Base-by-base conservation (phyloP, 2,113 vertebrate species). In the Serilophus lunatus region DNA sequence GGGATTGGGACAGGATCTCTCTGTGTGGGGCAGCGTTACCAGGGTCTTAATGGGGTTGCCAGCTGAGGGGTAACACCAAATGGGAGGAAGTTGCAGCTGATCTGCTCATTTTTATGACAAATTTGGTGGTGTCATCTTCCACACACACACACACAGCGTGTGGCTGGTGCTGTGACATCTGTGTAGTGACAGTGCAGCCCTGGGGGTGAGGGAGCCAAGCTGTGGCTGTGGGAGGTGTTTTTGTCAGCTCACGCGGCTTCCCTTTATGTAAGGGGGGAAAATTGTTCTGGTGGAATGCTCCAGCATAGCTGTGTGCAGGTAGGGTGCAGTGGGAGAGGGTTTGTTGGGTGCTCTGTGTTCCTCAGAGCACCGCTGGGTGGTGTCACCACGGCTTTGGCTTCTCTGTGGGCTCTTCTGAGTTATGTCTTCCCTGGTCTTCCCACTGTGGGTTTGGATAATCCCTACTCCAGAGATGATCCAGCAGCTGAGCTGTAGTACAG, bases 1-100 rank as follows among this genome's bases (percentile, higher is more conserved):
- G 57, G 10, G 38, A 0, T 38, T 1, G 1, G 31, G 18, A 7
- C 7, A 0, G 4, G 7, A 10, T 24, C 40, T 31, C 29, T 59
- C n/a, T 0, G 1, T 10, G 49, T 49, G 49, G 24, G 49, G 24
- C 22, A 23, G 23, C 12, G 13, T 25, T 50, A 2, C 38, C 1
- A 0, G 10, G 1, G 24, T 18, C 56, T 31, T 57, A 25, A 15
- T 0, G 0, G 18, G 54, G 6, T 18, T 31, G 40, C 14, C 44
- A 29, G 18, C 9, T 16, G 42, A 54, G 16, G 3, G 28, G 10
- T 42, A 5, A 10, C 13, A 12, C 2, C 13, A 12, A 7, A 9
- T 12, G 53, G 44, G 24, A 38, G 20, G 15, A 63, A 4, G 23
- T 33, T n/a, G 22, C 40, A 64, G 28, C 35, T 17, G 16, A 14